A percentile compares a stretch with the other conserved stretches of the same genome.
These are phyloP conservation scores for Yponomeuta cagnagella DNA, from an alignment of 2,888 invertebrate species.

Conservation along the genomic window DNA sequence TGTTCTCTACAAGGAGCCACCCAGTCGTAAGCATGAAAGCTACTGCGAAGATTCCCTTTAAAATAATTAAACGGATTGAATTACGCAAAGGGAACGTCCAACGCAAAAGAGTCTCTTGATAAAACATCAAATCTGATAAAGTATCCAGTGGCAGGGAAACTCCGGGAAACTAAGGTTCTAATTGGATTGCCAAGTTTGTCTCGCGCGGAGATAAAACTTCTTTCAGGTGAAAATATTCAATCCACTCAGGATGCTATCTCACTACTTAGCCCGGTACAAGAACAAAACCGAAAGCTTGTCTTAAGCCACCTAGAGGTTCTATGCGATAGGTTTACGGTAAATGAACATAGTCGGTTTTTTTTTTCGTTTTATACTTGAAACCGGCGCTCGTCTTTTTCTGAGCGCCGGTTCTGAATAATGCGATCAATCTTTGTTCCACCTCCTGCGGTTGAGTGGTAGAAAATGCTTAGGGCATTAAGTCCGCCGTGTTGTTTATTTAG, in stretches of 20 bases:
- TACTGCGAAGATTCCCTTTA: not conserved
- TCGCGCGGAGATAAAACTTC: constrained; percentile 13
- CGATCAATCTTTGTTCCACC: too few relatives aligned
- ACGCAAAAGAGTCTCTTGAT: constrained; percentile 1
- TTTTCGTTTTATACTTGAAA: too few relatives aligned
- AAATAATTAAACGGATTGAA: not conserved
- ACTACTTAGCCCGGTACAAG: not conserved
- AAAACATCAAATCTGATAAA: constrained; percentile 12
- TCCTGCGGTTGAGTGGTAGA: too few relatives aligned
- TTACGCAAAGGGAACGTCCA: not conserved
- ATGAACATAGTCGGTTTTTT: too few relatives aligned
- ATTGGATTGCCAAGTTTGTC: constrained; percentile 12
- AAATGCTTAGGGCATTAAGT: too few relatives aligned
- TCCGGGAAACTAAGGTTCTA: constrained; percentile 7
- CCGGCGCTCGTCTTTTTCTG: too few relatives aligned
- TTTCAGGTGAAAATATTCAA: constrained; percentile 10
- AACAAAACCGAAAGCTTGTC: too few relatives aligned
- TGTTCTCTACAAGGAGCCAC: too few relatives aligned
- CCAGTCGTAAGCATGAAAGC: not conserved
- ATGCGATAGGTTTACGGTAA: too few relatives aligned
- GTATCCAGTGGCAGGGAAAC: constrained; percentile 8
- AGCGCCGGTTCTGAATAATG: too few relatives aligned
- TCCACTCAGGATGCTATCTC: not conserved
- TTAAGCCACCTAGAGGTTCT: too few relatives aligned
- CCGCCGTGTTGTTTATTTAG: too few relatives aligned